Evolutionary conservation across 2,113 vertebrate genomes (phyloP).

Genomic region (Hippocampus zosterae): DNA sequence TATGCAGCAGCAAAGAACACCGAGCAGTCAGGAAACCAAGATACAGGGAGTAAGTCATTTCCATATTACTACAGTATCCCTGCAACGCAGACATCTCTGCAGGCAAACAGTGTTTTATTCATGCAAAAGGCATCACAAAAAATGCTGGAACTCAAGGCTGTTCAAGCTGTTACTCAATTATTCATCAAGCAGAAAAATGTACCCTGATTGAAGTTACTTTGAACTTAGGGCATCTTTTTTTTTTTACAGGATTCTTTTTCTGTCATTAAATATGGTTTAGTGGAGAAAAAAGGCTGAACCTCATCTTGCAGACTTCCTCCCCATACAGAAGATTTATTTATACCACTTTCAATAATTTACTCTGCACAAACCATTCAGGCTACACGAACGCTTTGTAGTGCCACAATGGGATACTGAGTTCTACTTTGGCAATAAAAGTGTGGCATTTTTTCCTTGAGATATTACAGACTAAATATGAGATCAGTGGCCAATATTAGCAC

Average conservation of each 20-base stretch:
- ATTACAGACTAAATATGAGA: conserved; percentile 32
- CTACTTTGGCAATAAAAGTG: conserved; percentile 26
- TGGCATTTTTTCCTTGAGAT: conserved; percentile 33
- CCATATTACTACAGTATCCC: conserved; percentile 52
- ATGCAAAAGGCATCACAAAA: conserved; percentile 65
- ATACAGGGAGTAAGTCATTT: conserved; percentile 42
- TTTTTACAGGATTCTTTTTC: conserved; percentile 40
- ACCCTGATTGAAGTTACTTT: conserved; percentile 78
- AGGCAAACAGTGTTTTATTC: conserved; percentile 71
- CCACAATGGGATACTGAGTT: conserved; percentile 50
- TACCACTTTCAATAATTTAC: conserved; percentile 69
- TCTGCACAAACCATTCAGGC: conserved; percentile 52
- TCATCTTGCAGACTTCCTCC: conserved; percentile 17
- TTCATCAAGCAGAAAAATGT: conserved; percentile 75
- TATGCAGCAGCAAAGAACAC: conserved; percentile 20
- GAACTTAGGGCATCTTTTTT: conserved; percentile 70
- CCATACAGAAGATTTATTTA: conserved; percentile 58
- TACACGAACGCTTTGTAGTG: conserved; percentile 63
- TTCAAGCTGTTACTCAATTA: conserved; percentile 73
- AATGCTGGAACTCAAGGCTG: conserved; percentile 68
- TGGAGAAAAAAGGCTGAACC: conserved; percentile 25
- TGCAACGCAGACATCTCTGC: conserved; percentile 51
- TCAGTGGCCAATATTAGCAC: conserved; percentile 8
- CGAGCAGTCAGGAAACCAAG: conserved; percentile 20
- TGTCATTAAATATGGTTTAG: conserved; percentile 35